A percentile compares a stretch with the other conserved stretches of the same genome.
phyloP scores from a whole-genome alignment of 2,113 vertebrate genomes.

The Eudyptes chrysolophus region DNA sequence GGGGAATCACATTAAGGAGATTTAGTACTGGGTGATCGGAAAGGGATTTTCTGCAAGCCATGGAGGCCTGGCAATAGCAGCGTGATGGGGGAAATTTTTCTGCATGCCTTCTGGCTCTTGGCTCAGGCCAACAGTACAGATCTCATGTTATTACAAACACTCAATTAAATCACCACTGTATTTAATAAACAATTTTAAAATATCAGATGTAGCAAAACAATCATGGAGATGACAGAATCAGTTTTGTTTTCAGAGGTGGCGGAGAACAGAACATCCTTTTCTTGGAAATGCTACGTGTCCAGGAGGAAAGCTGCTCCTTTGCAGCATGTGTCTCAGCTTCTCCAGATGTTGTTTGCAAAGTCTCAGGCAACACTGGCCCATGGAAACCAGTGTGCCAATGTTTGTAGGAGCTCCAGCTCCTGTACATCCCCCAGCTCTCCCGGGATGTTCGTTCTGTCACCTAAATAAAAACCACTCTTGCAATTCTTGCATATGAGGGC shows the following conservation, averaged over 20 bases:
- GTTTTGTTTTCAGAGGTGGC: constrained; percentile 25
- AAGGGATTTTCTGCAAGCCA: neutral
- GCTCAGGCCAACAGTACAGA: neutral
- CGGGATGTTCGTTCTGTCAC: rapidly evolving
- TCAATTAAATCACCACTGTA: neutral
- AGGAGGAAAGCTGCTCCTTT: neutral
- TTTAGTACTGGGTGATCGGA: neutral
- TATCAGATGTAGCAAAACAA: constrained; percentile 27
- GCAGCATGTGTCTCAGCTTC: neutral
- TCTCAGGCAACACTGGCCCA: neutral
- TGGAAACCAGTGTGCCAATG: neutral
- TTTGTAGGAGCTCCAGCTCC: neutral
- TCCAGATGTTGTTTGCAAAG: neutral
- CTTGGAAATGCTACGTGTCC: neutral
- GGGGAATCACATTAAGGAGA: neutral
- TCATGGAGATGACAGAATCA: neutral
- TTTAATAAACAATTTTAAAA: constrained; percentile 61
- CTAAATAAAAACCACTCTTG: neutral
- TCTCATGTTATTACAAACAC: neutral
- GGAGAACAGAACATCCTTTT: neutral
- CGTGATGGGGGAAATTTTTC: neutral
- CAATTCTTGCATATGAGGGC: neutral
- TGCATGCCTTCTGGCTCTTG: constrained; percentile 1
- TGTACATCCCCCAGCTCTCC: neutral
- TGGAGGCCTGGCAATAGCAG: neutral